Conservation (phyloP, 2,888 invertebrate genomes). For the Carcina quercana region DNA sequence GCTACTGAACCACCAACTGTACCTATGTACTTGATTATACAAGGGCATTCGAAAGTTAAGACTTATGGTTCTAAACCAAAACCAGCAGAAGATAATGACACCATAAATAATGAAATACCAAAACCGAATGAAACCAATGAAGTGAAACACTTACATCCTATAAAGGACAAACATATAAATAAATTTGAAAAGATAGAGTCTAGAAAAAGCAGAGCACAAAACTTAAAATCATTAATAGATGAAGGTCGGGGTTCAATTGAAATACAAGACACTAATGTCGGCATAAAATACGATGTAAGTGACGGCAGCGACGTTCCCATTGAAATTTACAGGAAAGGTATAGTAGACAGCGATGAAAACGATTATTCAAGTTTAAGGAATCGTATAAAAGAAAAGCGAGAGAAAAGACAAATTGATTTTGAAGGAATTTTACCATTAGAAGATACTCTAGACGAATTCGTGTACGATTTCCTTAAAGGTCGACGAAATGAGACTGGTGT, state of each 20-base stretch:
- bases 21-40: slow-evolving; percentile 85
- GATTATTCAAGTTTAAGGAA: slow-evolving; percentile 32
- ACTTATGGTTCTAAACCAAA: slow-evolving; percentile 81
- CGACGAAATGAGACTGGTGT: slow-evolving; percentile 54
- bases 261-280: slow-evolving; percentile 73
- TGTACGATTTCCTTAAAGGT: slow-evolving; percentile 51
- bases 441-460: slow-evolving; percentile 55
- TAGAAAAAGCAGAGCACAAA: slow-evolving; percentile 45
- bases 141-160: slow-evolving; percentile 74
- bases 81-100: slow-evolving; percentile 44
- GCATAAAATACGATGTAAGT: slow-evolving; percentile 73
- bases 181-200: slow-evolving; percentile 35
- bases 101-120: slow-evolving; percentile 65
- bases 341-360: slow-evolving; percentile 71
- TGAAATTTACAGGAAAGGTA: slow-evolving; percentile 76
- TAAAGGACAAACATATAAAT: slow-evolving; percentile 44
- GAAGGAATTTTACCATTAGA: slow-evolving; percentile 60
- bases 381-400: slow-evolving; percentile 26
- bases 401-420: slow-evolving; percentile 51
- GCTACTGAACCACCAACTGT: slow-evolving; percentile 69
- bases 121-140: slow-evolving; percentile 64
- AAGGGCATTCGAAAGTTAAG: slow-evolving; percentile 90
- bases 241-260: slow-evolving; percentile 65
- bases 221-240: slow-evolving; percentile 51
- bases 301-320: slow-evolving; percentile 65